Base-by-base conservation (phyloP, 2,888 invertebrate genomes). In the Pachymerium ferrugineum region DNA sequence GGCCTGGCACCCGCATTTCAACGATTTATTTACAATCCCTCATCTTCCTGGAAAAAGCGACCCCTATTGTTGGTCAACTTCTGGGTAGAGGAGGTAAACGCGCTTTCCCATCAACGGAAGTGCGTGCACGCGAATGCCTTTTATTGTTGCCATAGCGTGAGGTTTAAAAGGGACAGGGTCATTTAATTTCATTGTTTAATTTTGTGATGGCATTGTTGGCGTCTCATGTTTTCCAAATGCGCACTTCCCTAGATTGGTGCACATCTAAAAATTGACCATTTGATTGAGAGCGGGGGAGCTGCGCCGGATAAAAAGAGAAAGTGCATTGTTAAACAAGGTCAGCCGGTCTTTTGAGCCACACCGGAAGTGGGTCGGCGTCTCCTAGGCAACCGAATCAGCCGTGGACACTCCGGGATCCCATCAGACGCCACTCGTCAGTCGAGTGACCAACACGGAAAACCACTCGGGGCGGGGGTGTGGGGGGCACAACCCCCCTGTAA, bases 121-220 rank as follows among this genome's bases (percentile, higher is more conserved):
- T 47, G 47, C 47, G 47, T 47, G 47, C 47, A 47, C 16, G 47
- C 8, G 47, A 47, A 47, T 47, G 47, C 47, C 6, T 47, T 47
- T 47, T 47, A 47, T 47, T 47, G 47, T 47, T 47, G 47, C 47
- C 47, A 47, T 47, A 16, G 47, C 47, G 47, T 47, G 47, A 3
- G 42, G 42, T 14, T 42, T 14, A 16, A 4, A 42, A 42, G 22
- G 47, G 47, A 47, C 47, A 8, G 47, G 47, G 47, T 47, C 47
- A 47, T 47, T 47, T 47, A 47, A 47, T 47, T 47, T 47, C 47
- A 47, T 47, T 47, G 47, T 47, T 47, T 47, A 47, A 47, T 47
- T 47, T 47, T 47, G 47, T 47, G 47, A 47, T 47, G 47, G 47
- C 47, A 47, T 47, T 47, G 47, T 47, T 47, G 47, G 47, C 47